These are phyloP conservation scores for Catharus fuscescens DNA, from an alignment of 2,113 vertebrate genomes.

Conservation along the genomic window DNA sequence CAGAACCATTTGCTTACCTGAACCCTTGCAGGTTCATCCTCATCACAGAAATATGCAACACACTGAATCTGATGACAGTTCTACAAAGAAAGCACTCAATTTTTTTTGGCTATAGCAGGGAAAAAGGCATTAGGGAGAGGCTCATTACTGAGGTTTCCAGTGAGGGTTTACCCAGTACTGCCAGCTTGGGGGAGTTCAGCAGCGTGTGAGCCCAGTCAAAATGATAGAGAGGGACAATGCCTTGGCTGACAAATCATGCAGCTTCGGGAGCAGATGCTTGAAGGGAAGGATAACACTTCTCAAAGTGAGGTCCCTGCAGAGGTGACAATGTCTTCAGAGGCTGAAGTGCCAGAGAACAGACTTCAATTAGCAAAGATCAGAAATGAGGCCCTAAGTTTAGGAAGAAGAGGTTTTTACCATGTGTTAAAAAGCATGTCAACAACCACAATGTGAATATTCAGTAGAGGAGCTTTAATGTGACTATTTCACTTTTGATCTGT, in stretches of 20 bases:
- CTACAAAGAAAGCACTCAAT: neutral
- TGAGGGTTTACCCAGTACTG: neutral
- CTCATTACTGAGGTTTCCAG: neutral
- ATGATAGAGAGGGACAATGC: neutral
- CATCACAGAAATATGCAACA: neutral
- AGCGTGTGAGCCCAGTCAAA: neutral
- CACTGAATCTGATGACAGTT: neutral
- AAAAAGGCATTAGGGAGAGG: neutral
- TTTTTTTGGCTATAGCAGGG: neutral
- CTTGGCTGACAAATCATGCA: neutral
- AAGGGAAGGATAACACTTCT: neutral
- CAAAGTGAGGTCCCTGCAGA: neutral
- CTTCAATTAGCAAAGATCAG: neutral
- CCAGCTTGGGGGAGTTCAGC: neutral
- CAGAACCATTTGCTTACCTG: neutral
- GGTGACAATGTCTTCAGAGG: neutral
- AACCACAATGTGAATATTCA: neutral
- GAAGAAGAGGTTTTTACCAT: neutral
- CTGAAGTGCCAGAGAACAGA: neutral
- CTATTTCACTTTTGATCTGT: neutral
- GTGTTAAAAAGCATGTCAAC: neutral
- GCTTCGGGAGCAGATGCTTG: neutral
- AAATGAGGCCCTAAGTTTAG: accelerated
- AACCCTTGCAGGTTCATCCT: neutral
- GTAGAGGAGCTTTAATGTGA: neutral